These are phyloP conservation scores for Alauda arvensis DNA, from an alignment of 2,797 vertebrate genomes.

Conservation along the genomic window DNA sequence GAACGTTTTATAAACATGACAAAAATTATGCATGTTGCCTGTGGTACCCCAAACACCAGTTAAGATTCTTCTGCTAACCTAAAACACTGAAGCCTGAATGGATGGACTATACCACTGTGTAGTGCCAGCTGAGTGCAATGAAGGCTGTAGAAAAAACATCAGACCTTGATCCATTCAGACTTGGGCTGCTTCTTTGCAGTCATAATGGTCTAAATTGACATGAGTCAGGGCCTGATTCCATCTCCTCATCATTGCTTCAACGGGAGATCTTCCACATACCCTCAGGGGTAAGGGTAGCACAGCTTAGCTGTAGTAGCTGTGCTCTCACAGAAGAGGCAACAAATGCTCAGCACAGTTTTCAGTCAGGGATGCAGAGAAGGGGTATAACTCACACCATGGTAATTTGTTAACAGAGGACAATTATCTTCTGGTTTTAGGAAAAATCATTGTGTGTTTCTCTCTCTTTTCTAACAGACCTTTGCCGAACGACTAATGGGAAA, in stretches of 20 bases:
- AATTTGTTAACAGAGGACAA: neutral
- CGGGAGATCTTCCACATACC: rapidly evolving
- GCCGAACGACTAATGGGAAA: conserved; percentile 85
- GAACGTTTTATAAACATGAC: neutral
- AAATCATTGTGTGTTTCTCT: neutral
- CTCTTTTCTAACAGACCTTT: conserved; percentile 80
- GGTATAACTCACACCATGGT: neutral
- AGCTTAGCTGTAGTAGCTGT: neutral
- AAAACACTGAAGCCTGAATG: neutral
- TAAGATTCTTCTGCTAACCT: neutral
- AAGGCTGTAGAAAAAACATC: neutral
- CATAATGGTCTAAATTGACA: neutral
- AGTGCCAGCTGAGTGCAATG: neutral
- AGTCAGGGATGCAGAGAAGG: neutral
- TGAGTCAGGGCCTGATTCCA: neutral
- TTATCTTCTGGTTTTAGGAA: neutral
- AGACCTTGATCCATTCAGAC: neutral
- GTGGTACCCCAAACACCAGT: neutral
- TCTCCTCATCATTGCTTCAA: neutral
- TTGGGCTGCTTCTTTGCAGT: neutral
- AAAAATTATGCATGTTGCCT: neutral
- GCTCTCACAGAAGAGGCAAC: neutral
- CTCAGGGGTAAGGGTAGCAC: neutral
- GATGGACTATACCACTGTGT: neutral
- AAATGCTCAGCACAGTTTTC: neutral